Evolutionary conservation across 2,888 invertebrate species (phyloP).

Genomic region (Priocnemis perturbator): DNA sequence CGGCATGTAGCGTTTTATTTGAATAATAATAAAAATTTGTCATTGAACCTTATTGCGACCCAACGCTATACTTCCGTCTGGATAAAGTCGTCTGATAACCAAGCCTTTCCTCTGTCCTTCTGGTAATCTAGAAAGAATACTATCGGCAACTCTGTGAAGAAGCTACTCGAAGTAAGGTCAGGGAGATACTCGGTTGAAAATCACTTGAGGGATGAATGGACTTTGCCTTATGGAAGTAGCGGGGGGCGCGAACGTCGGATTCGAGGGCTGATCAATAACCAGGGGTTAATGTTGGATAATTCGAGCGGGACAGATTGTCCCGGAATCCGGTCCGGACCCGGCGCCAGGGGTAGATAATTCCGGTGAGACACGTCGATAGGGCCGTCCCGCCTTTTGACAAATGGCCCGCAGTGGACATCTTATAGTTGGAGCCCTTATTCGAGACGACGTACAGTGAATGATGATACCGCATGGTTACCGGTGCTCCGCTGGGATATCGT

Average conservation of each 20-base stretch:
- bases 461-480: conserved; percentile 55
- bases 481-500: conserved; percentile 51
- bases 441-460: conserved; percentile 60
- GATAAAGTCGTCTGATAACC: too few relatives aligned
- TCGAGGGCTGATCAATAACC: conserved; percentile 45
- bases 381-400: conserved; percentile 64
- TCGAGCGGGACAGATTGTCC: conserved; percentile 54
- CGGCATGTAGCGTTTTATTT: too few relatives aligned
- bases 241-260: background rate
- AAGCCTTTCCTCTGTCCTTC: too few relatives aligned
- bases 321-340: conserved; percentile 45
- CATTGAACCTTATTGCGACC: too few relatives aligned
- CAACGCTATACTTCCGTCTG: too few relatives aligned
- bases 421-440: conserved; percentile 55
- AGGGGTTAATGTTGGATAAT: conserved; percentile 58
- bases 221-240: conserved; percentile 3
- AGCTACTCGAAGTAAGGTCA: too few relatives aligned
- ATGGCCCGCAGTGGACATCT: conserved; percentile 61
- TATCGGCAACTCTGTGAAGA: too few relatives aligned
- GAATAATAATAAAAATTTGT: too few relatives aligned
- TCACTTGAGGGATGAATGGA: conserved; percentile 5
- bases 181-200: conserved; percentile 3
- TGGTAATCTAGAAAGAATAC: too few relatives aligned
- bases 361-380: conserved; percentile 53
- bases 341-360: conserved; percentile 50